These are phyloP conservation scores for Malurus elegans DNA, from an alignment of 2,113 vertebrate genomes.

Conservation along the genomic window DNA sequence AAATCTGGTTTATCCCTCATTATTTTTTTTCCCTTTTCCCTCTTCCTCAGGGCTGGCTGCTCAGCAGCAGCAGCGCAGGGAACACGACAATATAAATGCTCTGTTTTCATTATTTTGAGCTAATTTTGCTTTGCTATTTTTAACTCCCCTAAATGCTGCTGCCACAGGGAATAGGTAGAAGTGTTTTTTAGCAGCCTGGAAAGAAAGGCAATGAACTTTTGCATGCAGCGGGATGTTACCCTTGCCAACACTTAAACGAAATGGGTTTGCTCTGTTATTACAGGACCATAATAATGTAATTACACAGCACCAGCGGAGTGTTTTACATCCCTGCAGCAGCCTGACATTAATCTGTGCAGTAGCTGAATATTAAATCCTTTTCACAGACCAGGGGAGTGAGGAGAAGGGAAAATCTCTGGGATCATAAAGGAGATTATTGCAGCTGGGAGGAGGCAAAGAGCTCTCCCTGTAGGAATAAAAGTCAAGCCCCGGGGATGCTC, in stretches of 20 bases:
- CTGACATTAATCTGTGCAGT: constrained; percentile 7
- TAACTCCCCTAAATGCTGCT: constrained; percentile 23
- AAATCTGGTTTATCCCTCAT: not conserved
- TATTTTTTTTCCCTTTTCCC: not conserved
- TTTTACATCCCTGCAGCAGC: constrained; percentile 23
- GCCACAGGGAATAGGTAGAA: constrained; percentile 51
- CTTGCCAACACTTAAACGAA: constrained; percentile 39
- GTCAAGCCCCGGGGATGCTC: not conserved
- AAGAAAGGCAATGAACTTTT: constrained; percentile 39
- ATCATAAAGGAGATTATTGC: not conserved
- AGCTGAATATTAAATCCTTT: not conserved
- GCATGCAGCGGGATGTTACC: not conserved
- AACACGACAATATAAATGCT: not conserved
- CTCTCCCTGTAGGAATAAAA: not conserved
- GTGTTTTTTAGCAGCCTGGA: constrained; percentile 40
- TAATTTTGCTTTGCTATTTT: constrained; percentile 39
- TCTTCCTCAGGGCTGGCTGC: not conserved
- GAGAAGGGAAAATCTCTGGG: not conserved
- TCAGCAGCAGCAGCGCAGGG: not conserved
- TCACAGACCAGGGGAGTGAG: not conserved
- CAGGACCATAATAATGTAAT: constrained; percentile 53
- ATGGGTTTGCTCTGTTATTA: constrained; percentile 53
- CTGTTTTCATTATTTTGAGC: constrained; percentile 27
- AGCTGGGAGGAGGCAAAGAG: not conserved
- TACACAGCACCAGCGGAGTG: not conserved